A percentile compares a stretch with the other conserved stretches of the same genome.
Conservation (phyloP, 1,140 invertebrate species). For the Lethrus apterus region DNA sequence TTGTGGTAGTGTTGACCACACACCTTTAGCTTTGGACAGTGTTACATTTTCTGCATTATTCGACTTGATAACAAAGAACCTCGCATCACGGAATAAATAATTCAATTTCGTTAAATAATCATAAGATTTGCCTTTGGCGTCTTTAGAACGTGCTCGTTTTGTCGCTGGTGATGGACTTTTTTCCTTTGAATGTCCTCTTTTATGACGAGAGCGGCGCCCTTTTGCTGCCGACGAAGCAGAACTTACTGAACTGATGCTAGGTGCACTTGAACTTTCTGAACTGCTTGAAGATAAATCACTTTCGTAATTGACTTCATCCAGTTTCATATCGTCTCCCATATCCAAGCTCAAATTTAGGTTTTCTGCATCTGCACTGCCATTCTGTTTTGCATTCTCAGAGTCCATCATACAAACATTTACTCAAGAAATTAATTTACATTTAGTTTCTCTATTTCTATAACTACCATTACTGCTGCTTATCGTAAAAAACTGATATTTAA, state of each 20-base stretch:
- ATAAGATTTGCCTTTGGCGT: constrained; percentile 56
- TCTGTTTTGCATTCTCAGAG: constrained; percentile 32
- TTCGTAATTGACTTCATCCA: constrained; percentile 48
- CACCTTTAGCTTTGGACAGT: constrained; percentile 88
- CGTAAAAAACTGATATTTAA: no score
- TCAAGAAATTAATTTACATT: background rate
- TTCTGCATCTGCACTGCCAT: constrained; percentile 37
- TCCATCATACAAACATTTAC: constrained; percentile 28
- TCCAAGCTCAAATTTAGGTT: constrained; percentile 38
- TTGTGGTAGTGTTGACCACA: constrained; percentile 95
- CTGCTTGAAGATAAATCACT: constrained; percentile 71
- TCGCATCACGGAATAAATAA: constrained; percentile 87
- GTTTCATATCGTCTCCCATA: constrained; percentile 40
- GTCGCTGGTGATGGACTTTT: constrained; percentile 46
- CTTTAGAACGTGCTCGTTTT: constrained; percentile 48
- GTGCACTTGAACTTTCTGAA: constrained; percentile 58
- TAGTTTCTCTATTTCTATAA: background rate
- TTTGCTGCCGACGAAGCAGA: constrained; percentile 52
- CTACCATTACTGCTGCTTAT: constrained; percentile 9
- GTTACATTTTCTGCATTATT: constrained; percentile 96
- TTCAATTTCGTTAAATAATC: constrained; percentile 86
- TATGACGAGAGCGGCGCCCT: constrained; percentile 44
- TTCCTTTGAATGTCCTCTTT: constrained; percentile 44
- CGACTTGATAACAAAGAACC: constrained; percentile 94
- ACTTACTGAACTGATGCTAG: constrained; percentile 67